Evolutionary conservation across 37 sponge, comb jelly and placozoan genomes (phyloP), one percentile per base, ranked within the genome.

Genomic region (Beroe forskalii): DNA sequence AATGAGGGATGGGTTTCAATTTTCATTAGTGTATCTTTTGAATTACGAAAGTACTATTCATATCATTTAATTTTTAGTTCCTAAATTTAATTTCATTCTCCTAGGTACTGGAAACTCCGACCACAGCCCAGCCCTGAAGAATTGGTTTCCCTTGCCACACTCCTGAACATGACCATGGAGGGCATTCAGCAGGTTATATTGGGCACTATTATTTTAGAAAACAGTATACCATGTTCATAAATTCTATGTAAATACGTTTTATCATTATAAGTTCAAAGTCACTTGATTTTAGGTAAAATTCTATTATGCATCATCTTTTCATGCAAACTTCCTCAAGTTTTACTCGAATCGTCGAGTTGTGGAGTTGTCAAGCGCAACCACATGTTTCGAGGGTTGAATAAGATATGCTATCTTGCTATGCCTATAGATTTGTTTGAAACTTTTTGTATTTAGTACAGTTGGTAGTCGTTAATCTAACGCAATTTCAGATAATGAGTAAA

Each of bases 161-260:
- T 72, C 2, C 39, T 72, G 39, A 72, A 72, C 75, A 72, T 72
- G 75, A 72, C 75, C 39, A 72, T 72, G 75, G 75, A 72, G 38
- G 75, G 75, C 12, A 72, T 72, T 35, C 75, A 63, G 66, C 9
- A 55, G 17, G 17, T 9, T 55, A 55, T 55, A 55, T 55, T 9
- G 17, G 60, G 17, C 60, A 55, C 60, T 55, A 55, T 20, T 55
- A 55, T 55, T 20, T 17, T 55, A 55, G 9, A 20, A 55, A 55
- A 17, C 60, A 55, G 60, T 55, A 55, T 55, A 55, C 17, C 17
- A 55, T 9, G 17, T n/a, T n/a, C 60, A 55, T 17, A 20, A 55
- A 55, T 55, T 55, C 60, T 55, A 55, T 9, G 17, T 55, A 55
- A 55, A 9, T 55, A 55, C n/a, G n/a, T n/a, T n/a, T n/a, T n/a